Conservation (phyloP, 2,797 vertebrate species). For the Odontamblyopus rebecca region DNA sequence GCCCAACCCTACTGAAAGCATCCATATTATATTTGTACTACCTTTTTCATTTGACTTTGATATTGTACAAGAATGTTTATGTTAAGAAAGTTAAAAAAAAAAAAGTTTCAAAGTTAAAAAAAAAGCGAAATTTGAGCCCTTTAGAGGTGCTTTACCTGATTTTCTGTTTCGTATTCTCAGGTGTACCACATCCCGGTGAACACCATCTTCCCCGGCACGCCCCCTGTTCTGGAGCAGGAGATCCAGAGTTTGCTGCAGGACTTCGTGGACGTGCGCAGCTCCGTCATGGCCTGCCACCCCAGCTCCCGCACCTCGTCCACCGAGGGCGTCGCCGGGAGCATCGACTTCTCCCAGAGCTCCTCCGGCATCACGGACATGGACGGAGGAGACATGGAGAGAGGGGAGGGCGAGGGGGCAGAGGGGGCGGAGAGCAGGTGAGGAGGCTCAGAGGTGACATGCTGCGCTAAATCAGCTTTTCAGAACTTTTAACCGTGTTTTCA, state of each 20-base stretch:
- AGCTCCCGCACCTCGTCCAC: conserved; percentile 94
- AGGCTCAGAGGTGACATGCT: neutral
- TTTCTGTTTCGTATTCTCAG: conserved; percentile 42
- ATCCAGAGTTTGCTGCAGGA: conserved; percentile 84
- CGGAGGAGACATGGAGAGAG: conserved; percentile 86
- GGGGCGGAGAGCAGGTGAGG: conserved; percentile 66
- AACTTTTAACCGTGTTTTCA: too few relatives aligned
- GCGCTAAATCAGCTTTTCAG: too few relatives aligned
- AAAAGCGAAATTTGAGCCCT: too few relatives aligned
- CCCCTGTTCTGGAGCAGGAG: conserved; percentile 60
- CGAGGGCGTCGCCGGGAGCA: conserved; percentile 92
- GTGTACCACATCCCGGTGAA: conserved; percentile 81
- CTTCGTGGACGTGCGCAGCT: conserved; percentile 81
- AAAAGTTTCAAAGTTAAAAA: too few relatives aligned
- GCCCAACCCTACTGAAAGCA: too few relatives aligned
- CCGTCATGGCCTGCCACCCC: conserved; percentile 78
- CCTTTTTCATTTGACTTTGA: too few relatives aligned
- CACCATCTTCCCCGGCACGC: conserved; percentile 33
- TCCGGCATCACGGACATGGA: conserved; percentile 93
- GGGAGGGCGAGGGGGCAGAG: conserved; percentile 49
- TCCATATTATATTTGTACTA: too few relatives aligned
- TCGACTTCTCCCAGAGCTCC: conserved; percentile 92
- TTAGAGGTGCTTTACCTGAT: too few relatives aligned
- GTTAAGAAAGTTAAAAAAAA: too few relatives aligned
- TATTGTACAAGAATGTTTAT: too few relatives aligned